Conservation (phyloP, 2,797 vertebrate species). For the Nannoperca australis region DNA sequence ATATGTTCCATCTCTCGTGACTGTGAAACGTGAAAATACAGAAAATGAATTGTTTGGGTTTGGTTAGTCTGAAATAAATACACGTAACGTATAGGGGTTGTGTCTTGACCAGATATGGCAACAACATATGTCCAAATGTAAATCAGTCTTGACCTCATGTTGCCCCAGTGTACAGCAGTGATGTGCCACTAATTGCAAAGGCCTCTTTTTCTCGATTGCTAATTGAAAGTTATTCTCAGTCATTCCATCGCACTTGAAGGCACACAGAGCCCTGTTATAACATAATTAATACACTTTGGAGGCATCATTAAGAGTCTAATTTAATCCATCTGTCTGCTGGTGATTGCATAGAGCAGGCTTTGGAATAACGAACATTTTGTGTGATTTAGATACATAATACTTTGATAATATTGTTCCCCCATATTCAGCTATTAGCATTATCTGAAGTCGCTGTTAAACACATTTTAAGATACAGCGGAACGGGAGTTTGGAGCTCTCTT, state of each 20-base stretch:
- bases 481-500: slow-evolving; percentile 19
- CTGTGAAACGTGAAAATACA: too few relatives aligned
- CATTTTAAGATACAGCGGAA: slow-evolving; percentile 1
- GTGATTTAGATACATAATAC: slow-evolving; percentile 44
- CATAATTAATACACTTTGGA: slow-evolving; percentile 63
- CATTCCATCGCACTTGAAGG: slow-evolving; percentile 49
- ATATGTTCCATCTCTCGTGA: neutral
- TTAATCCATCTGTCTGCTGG: slow-evolving; percentile 61
- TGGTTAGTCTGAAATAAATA: too few relatives aligned
- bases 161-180: neutral
- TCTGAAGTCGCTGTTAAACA: neutral
- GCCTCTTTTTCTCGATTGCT: slow-evolving; percentile 18
- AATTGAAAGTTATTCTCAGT: slow-evolving; percentile 51
- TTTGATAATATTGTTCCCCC: slow-evolving; percentile 30
- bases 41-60: neutral
- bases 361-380: slow-evolving; percentile 43
- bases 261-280: slow-evolving; percentile 52
- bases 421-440: slow-evolving; percentile 23
- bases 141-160: slow-evolving; percentile 1
- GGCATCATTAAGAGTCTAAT: slow-evolving; percentile 65
- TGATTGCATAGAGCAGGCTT: slow-evolving; percentile 48
- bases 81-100: neutral
- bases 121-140: neutral
- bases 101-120: neutral
- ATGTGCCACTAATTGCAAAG: slow-evolving; percentile 20